Percentiles rank a stretch among this genome's conserved stretches.
Conservation (phyloP, 1,140 invertebrate genomes). For the Babylonia areolata region DNA sequence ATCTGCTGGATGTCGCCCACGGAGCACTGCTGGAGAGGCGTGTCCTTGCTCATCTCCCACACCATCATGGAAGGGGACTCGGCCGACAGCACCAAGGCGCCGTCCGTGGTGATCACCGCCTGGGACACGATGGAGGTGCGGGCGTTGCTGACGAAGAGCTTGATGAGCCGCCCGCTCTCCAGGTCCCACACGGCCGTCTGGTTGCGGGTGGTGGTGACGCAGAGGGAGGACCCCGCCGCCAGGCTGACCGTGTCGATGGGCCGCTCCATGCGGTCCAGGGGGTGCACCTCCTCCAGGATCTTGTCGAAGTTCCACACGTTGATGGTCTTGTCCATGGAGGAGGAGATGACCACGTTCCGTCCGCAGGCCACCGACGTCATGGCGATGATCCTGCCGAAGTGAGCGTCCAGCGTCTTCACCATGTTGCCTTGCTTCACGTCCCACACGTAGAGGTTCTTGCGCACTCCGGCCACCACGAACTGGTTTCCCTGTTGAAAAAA, state of each 20-base stretch:
- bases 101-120: slow-evolving; percentile 86
- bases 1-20: slow-evolving; percentile 92
- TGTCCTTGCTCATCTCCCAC: slow-evolving; percentile 91
- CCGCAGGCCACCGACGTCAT: slow-evolving; percentile 86
- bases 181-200: slow-evolving; percentile 97
- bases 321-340: slow-evolving; percentile 97
- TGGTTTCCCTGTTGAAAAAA: slow-evolving; percentile 84
- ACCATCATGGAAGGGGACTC: slow-evolving; percentile 95
- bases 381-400: slow-evolving; percentile 97
- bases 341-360: slow-evolving; percentile 96
- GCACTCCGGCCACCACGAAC: slow-evolving; percentile 94
- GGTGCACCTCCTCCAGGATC: slow-evolving; percentile 97
- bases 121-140: slow-evolving; percentile 96
- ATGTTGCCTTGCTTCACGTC: slow-evolving; percentile 83
- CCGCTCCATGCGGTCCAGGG: slow-evolving; percentile 95
- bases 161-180: slow-evolving; percentile 85
- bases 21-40: slow-evolving; percentile 83
- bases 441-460: slow-evolving; percentile 98
- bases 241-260: slow-evolving; percentile 90
- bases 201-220: slow-evolving; percentile 80
- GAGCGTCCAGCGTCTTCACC: slow-evolving; percentile 95
- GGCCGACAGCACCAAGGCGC: slow-evolving; percentile 88
- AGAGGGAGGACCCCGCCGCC: slow-evolving; percentile 63
- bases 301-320: slow-evolving; percentile 99
- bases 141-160: slow-evolving; percentile 92